Conservation (phyloP, 2,797 vertebrate genomes). For the Danio jaintianensis region DNA sequence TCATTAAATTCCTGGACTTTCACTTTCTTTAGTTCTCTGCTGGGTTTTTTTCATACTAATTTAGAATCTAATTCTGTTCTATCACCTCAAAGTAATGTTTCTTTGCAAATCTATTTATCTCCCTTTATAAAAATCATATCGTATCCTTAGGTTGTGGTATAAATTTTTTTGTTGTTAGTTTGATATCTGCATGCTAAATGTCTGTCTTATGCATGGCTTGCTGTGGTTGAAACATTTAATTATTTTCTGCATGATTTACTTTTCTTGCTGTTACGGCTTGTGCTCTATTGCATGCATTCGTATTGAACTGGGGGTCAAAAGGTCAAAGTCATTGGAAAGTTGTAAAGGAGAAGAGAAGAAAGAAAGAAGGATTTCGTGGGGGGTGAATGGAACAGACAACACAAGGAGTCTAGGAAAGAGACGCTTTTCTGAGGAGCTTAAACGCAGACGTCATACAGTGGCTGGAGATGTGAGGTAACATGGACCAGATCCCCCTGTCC, state of each 20-base stretch:
- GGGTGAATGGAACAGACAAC: constrained; percentile 72
- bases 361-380: constrained; percentile 78
- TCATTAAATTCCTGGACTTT: no score
- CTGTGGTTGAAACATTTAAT: neutral
- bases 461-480: constrained; percentile 78
- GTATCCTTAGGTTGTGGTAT: neutral
- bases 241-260: neutral
- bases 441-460: constrained; percentile 78
- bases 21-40: neutral
- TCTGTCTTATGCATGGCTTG: constrained; percentile 35
- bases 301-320: constrained; percentile 51
- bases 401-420: constrained; percentile 75
- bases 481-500: constrained; percentile 41
- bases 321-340: constrained; percentile 80
- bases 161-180: neutral
- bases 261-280: constrained; percentile 58
- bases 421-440: constrained; percentile 76
- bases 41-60: neutral
- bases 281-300: constrained; percentile 67
- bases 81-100: neutral
- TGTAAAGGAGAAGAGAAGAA: constrained; percentile 76
- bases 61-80: neutral
- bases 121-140: neutral
- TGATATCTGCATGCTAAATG: constrained; percentile 37
- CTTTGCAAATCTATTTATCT: neutral